Percentiles rank a stretch among this genome's conserved stretches.
Evolutionary conservation across 2,797 vertebrate genomes (phyloP).

Genomic region (Platyrinchus mystaceus): DNA sequence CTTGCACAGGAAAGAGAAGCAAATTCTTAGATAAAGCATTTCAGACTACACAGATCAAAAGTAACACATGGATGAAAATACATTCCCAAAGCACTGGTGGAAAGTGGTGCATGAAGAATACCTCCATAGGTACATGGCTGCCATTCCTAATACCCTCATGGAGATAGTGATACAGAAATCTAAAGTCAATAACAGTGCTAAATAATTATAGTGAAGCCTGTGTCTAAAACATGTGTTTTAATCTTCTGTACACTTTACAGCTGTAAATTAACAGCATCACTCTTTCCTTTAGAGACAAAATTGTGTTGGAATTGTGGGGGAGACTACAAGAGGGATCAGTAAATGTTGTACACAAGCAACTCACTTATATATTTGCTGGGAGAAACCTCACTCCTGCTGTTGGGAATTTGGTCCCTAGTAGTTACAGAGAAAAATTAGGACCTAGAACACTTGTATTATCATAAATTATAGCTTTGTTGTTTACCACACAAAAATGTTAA

Average conservation of each 20-base stretch:
- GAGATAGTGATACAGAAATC: background rate
- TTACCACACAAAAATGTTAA: background rate
- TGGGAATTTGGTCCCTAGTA: background rate
- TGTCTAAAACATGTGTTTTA: background rate
- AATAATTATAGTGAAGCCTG: background rate
- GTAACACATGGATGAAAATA: background rate
- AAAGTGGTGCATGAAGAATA: background rate
- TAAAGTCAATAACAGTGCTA: background rate
- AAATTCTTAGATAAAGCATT: background rate
- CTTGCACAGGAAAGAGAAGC: background rate
- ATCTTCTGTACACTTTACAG: background rate
- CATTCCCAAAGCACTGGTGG: background rate
- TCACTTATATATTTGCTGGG: background rate
- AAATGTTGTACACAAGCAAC: background rate
- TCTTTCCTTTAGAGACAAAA: background rate
- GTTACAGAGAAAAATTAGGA: background rate
- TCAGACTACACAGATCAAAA: background rate
- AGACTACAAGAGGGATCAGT: background rate
- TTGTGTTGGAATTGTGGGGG: background rate
- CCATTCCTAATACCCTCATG: background rate
- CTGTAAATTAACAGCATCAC: background rate
- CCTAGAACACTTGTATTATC: background rate
- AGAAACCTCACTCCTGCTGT: background rate
- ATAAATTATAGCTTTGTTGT: background rate
- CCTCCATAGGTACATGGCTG: background rate